Base-by-base conservation (phyloP, 1,140 invertebrate genomes). In the Babylonia areolata region DNA sequence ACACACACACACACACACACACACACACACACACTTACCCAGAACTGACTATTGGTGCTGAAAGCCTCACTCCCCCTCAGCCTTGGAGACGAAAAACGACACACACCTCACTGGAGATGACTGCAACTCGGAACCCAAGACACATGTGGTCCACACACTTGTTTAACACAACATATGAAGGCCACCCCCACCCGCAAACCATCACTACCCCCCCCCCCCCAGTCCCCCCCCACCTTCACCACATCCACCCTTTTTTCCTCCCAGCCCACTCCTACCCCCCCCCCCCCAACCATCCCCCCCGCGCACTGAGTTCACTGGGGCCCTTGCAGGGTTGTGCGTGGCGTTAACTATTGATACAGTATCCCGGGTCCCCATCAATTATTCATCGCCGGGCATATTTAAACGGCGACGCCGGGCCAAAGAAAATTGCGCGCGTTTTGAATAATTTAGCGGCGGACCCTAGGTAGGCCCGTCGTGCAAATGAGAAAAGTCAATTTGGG, bases 401-500 rank as follows among this genome's bases (percentile, higher is more conserved):
- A 82, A 82, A 82, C 54, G 51, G 35, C n/a, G 33, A 23, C 46
- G 46, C 23, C 64, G 12, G 11, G 33, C 54, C 51, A 82, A 82
- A 37, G 81, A 82, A 82, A 69, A 35, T 82, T 64, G 81, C 33
- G 81, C 54, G 81, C 35, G 81, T 39, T 40, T 58, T 82, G 54
- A 82, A 82, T 82, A 69, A 82, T 82, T 82, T 17, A 82, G 54
- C 23, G 46, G 12, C 81, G 20, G 51, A 33, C 54, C 54, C 64
- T 37, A 69, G 81, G 54, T 51, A 51, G 46, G 9, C 46, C 37
- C 81, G 81, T 69, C 33, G 46, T 82, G 35, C 58, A 82, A 82
- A 82, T 82, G 54, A 82, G 51, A 69, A 69, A 82, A 82, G 81
- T 82, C 81, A 82, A 82, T 82, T 82, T 82, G 46, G n/a, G 81